Evolutionary conservation across 2,888 invertebrate genomes (phyloP), one percentile per base, ranked within the genome.

Genomic region (Hofmannophila pseudospretella): DNA sequence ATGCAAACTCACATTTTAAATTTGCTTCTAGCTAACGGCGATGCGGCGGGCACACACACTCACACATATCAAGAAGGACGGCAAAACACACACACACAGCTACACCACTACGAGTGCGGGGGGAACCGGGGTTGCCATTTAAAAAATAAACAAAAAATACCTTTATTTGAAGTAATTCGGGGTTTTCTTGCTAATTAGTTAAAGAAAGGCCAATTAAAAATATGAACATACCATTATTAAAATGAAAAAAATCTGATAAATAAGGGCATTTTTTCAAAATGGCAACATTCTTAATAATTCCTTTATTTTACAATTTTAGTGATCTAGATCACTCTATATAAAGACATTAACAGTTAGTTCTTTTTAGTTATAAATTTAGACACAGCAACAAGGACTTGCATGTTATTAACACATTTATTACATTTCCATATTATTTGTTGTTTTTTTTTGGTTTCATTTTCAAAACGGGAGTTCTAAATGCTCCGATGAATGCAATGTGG

Each of bases 21-120:
- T 85, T 82, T 84, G 77, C 75, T 86, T 86, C 82, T 86, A 86
- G 85, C 69, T 85, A 84, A 79, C 65, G 82, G 81, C 76, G 80
- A 61, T 50, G 61, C 69, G 72, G 74, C 65, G 79, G 75, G 70
- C 62, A 77, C 70, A 82, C 74, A 81, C 70, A 78, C 70, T 72
- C 74, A 84, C 84, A 85, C 85, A 86, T 85, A 85, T 86, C 85
- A 85, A 84, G 85, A 82, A 66, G 80, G 84, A 76, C 62, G 80
- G 72, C 77, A 61, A 59, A 33, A 74, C 76, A 79, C 69, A 76
- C 67, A 79, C 67, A 85, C 78, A 82, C 78, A 78, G 67, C 62
- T 70, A 73, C 75, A 76, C 67, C 70, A 75, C 71, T 63, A 64
- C 68, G 71, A 73, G 73, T 67, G 73, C 60, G 68, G 65, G 67